A percentile compares a stretch with the other conserved stretches of the same genome.
phyloP scores from a whole-genome alignment of 2,888 invertebrate species.

The Scotopteryx bipunctaria region DNA sequence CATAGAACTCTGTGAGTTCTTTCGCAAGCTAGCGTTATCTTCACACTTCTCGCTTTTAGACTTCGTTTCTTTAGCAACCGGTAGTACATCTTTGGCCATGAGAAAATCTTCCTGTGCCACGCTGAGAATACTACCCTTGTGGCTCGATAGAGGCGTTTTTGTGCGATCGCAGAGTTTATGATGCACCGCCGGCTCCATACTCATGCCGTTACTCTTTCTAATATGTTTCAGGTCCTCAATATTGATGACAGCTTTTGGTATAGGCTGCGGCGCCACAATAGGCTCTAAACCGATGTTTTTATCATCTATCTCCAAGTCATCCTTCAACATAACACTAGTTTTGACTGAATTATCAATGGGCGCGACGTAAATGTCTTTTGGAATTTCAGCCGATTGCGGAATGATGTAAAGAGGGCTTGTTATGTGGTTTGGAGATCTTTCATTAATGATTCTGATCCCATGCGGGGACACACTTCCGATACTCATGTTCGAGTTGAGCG shows the following conservation, averaged over 20 bases:
- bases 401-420: slow-evolving; percentile 62
- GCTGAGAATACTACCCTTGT: slow-evolving; percentile 70
- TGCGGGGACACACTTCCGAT: slow-evolving; percentile 69
- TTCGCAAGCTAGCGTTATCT: slow-evolving; percentile 58
- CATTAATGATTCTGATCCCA: slow-evolving; percentile 62
- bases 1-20: slow-evolving; percentile 75
- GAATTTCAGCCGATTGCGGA: slow-evolving; percentile 52
- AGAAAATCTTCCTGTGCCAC: slow-evolving; percentile 62
- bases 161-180: slow-evolving; percentile 85
- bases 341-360: slow-evolving; percentile 43
- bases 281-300: slow-evolving; percentile 36
- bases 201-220: slow-evolving; percentile 55
- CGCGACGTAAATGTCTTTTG: slow-evolving; percentile 40
- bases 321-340: slow-evolving; percentile 51
- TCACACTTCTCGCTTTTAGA: slow-evolving; percentile 50
- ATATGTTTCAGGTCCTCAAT: slow-evolving; percentile 55
- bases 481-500: slow-evolving; percentile 68
- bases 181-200: slow-evolving; percentile 80
- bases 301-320: slow-evolving; percentile 46
- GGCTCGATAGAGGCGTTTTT: slow-evolving; percentile 71
- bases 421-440: slow-evolving; percentile 55
- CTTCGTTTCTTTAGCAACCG: slow-evolving; percentile 55
- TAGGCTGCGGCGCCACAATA: slow-evolving; percentile 34
- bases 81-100: slow-evolving; percentile 52
- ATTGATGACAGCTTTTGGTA: slow-evolving; percentile 38